These are phyloP conservation scores for Coilia nasus DNA, from an alignment of 2,797 vertebrate species.

Conservation along the genomic window DNA sequence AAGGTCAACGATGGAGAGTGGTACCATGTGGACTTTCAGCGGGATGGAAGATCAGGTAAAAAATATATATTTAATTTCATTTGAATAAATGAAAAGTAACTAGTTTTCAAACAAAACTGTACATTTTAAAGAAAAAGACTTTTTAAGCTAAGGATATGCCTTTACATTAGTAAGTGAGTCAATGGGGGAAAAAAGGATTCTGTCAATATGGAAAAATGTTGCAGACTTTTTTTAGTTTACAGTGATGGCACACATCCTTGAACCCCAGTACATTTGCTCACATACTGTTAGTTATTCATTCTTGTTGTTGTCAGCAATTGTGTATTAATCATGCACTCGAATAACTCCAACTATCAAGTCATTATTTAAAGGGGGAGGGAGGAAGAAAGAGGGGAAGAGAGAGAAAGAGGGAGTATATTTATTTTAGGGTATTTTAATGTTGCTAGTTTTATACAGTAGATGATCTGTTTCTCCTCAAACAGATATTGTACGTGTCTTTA, in stretches of 20 bases:
- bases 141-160: background rate
- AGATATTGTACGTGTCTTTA: no score
- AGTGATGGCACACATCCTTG: background rate
- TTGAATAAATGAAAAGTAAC: background rate
- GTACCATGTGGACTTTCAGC: slow-evolving; percentile 98
- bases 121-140: background rate
- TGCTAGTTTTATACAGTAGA: no score
- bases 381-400: no score
- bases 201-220: background rate
- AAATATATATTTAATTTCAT: background rate
- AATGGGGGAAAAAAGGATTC: no score
- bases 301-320: slow-evolving; percentile 19
- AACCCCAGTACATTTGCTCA: background rate
- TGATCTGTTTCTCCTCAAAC: no score
- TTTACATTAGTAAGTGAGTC: background rate
- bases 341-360: slow-evolving; percentile 5
- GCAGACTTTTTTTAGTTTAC: no score
- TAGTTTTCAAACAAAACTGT: background rate
- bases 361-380: background rate
- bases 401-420: no score
- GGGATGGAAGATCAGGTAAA: slow-evolving; percentile 94
- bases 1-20: slow-evolving; percentile 98
- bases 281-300: background rate
- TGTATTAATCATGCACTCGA: background rate
- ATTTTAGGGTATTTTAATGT: no score